Base-by-base conservation (phyloP, 2,888 invertebrate genomes). In the Chromoteleia sp. region DNA sequence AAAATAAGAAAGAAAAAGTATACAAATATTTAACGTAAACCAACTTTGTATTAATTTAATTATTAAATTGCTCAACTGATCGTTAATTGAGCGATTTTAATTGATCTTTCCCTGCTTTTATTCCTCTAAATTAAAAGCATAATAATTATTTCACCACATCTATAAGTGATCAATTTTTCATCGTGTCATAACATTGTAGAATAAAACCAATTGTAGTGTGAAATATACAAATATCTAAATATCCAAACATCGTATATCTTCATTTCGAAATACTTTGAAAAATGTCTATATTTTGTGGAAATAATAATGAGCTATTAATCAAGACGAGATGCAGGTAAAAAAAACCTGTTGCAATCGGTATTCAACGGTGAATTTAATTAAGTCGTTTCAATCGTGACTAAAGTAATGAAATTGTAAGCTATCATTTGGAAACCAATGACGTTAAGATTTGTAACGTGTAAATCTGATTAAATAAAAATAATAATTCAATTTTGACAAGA, bases 321-420 rank as follows among this genome's bases (percentile, higher is more conserved):
- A 54, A 10, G 36, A 15, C 10, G 25, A 50, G 12, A 21, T n/a
- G 7, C 12, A n/a, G n/a, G 12, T 25, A 0, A 10, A 50, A 48
- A 17, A 17, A 54, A 48, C 17, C 7, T 52, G 52, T 54, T n/a
- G 33, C 33, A 36, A 54, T 54, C n/a, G n/a, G 17, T 14, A 17
- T 17, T 54, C 36, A 54, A 54, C 54, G 54, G 54, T 54, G 33
- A 33, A 30, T 33, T 30, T 4, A 54, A 54, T 54, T 33, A 15
- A 54, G 54, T 19, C 17, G 25, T 54, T 17, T 54, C 48, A 50
- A 50, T 50, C 25, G 10, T 50, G 48, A 50, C 21, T 21, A 12
- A 25, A 50, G 1, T 50, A 50, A 50, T 50, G 48, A 50, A 50
- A 50, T 4, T 41, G 12, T n/a, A 5, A 4, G 14, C 8, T 21